A percentile compares a stretch with the other conserved stretches of the same genome.
These are phyloP conservation scores for Drosophila ficusphila DNA, from an alignment of 1,140 invertebrate genomes.

Conservation along the genomic window DNA sequence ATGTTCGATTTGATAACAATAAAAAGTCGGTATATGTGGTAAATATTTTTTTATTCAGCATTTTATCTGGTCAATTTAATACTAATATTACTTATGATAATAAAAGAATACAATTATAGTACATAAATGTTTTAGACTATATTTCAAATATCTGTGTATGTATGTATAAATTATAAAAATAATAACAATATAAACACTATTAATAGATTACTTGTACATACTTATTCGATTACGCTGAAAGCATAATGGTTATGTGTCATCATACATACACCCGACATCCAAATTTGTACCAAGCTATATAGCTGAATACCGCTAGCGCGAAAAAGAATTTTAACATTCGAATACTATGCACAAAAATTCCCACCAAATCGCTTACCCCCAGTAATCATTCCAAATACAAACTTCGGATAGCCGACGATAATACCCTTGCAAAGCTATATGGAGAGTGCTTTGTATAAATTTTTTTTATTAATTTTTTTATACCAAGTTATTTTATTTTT, in stretches of 20 bases:
- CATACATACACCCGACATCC: neutral
- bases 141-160: constrained; percentile 43
- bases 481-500: too few relatives aligned
- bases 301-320: neutral
- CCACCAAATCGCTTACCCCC: too few relatives aligned
- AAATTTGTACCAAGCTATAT: neutral
- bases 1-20: neutral
- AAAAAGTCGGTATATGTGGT: neutral
- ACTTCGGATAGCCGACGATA: too few relatives aligned
- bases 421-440: too few relatives aligned
- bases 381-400: too few relatives aligned
- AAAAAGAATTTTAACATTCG: too few relatives aligned
- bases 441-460: too few relatives aligned
- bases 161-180: constrained; percentile 32
- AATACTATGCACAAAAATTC: constrained; percentile 7
- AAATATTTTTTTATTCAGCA: constrained; percentile 6
- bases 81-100: constrained; percentile 14
- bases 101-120: constrained; percentile 20
- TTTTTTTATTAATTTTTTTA: too few relatives aligned
- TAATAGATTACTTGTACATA: constrained; percentile 19
- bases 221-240: constrained; percentile 5
- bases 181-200: too few relatives aligned
- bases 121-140: constrained; percentile 51
- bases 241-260: too few relatives aligned
- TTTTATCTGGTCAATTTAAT: constrained; percentile 44